Conservation (phyloP, 1,140 invertebrate genomes). For the Hypothenemus hampei region DNA sequence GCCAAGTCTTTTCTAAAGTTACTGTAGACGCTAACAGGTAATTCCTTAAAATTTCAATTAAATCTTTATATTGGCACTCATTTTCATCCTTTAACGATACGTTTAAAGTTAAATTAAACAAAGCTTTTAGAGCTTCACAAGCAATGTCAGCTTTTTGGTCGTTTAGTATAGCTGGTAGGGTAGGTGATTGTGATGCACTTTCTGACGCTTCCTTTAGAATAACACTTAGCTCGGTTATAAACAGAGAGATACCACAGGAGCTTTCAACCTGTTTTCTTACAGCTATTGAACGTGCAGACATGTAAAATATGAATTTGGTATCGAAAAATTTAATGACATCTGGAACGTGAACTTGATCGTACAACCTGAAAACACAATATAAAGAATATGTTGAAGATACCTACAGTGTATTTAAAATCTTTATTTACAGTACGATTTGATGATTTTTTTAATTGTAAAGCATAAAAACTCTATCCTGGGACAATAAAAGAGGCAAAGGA, state of each 20-base stretch:
- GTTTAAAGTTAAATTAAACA: constrained; percentile 80
- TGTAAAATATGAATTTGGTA: constrained; percentile 81
- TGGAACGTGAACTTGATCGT: constrained; percentile 50
- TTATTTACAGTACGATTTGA: no score
- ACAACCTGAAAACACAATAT: constrained; percentile 19
- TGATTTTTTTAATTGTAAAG: no score
- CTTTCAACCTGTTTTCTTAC: constrained; percentile 69
- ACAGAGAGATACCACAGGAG: constrained; percentile 72
- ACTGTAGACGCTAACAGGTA: constrained; percentile 62
- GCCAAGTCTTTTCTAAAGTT: constrained; percentile 58
- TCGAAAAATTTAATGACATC: constrained; percentile 80
- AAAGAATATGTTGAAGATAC: not conserved
- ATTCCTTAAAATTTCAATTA: constrained; percentile 68
- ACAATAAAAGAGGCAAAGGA: no score
- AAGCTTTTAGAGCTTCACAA: constrained; percentile 81
- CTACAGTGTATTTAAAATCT: no score
- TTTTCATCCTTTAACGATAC: constrained; percentile 54
- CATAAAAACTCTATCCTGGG: no score
- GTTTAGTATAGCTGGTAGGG: constrained; percentile 23
- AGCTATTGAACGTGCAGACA: constrained; percentile 73
- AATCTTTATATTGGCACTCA: constrained; percentile 65
- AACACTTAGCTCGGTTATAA: constrained; percentile 75
- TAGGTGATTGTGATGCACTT: constrained; percentile 17
- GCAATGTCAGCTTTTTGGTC: constrained; percentile 64
- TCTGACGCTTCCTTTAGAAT: constrained; percentile 53